Evolutionary conservation across 2,113 vertebrate genomes (phyloP).

Genomic region (Aegithalos caudatus): DNA sequence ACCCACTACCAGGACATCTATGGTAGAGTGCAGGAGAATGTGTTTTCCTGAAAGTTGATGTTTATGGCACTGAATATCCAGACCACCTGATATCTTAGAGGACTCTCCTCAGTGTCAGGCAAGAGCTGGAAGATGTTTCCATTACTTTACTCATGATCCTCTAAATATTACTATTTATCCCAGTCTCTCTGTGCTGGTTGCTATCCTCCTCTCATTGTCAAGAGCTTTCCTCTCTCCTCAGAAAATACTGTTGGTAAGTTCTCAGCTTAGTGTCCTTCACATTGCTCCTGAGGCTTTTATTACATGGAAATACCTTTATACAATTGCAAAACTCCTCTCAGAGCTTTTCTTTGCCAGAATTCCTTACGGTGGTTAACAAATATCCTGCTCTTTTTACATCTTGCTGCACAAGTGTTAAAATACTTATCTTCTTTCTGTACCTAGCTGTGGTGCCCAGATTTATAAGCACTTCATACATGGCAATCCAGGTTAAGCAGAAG

Average conservation of each 20-base stretch:
- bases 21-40: accelerated
- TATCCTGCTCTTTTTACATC: background rate
- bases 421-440: background rate
- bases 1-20: background rate
- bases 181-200: background rate
- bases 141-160: background rate
- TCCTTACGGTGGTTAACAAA: background rate
- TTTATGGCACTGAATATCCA: background rate
- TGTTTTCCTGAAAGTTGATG: background rate
- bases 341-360: background rate
- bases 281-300: background rate
- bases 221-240: background rate
- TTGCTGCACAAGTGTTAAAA: background rate
- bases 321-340: background rate
- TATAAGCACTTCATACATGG: background rate
- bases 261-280: background rate
- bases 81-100: background rate
- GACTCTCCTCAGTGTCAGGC: background rate
- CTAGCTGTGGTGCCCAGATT: background rate
- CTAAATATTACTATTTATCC: background rate
- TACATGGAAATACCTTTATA: background rate
- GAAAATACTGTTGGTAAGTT: background rate
- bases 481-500: background rate
- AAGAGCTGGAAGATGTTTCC: background rate
- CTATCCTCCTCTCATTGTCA: background rate